Percentiles rank a stretch among this genome's conserved stretches.
These are phyloP conservation scores for Parambassis ranga DNA, from an alignment of 2,797 vertebrate species.

Conservation along the genomic window DNA sequence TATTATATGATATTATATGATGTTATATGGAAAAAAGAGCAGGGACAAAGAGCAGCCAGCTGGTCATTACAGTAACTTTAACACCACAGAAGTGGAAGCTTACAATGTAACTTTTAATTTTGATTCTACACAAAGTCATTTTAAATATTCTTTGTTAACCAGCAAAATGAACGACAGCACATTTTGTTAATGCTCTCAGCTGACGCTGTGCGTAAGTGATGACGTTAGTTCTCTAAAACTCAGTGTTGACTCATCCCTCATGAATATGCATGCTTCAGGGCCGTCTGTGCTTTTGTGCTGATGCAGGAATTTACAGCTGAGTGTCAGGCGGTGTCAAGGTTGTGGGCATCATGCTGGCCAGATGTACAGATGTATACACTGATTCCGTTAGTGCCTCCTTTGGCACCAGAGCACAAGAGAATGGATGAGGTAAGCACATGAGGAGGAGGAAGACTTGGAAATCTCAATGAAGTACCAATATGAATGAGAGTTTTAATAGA, in stretches of 20 bases:
- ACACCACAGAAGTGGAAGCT: too few relatives aligned
- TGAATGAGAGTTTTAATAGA: too few relatives aligned
- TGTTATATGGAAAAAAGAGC: too few relatives aligned
- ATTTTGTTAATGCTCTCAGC: too few relatives aligned
- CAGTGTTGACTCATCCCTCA: constrained; percentile 45
- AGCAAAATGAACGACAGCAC: too few relatives aligned
- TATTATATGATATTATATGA: too few relatives aligned
- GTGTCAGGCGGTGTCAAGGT: constrained; percentile 31
- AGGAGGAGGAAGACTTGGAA: background rate
- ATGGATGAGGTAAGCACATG: background rate
- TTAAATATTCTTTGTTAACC: too few relatives aligned
- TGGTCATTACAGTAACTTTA: too few relatives aligned
- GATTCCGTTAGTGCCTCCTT: background rate
- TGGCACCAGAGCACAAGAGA: background rate
- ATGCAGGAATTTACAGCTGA: constrained; percentile 20
- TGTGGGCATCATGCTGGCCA: background rate
- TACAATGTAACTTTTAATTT: too few relatives aligned
- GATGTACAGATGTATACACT: background rate
- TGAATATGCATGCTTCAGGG: constrained; percentile 36
- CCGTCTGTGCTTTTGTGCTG: constrained; percentile 34
- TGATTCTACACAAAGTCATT: too few relatives aligned
- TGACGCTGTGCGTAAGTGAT: background rate
- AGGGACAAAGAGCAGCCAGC: too few relatives aligned
- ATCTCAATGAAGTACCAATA: background rate
- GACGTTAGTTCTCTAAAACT: background rate